Conservation (phyloP, 1,140 invertebrate genomes). For the Ips nitidus region DNA sequence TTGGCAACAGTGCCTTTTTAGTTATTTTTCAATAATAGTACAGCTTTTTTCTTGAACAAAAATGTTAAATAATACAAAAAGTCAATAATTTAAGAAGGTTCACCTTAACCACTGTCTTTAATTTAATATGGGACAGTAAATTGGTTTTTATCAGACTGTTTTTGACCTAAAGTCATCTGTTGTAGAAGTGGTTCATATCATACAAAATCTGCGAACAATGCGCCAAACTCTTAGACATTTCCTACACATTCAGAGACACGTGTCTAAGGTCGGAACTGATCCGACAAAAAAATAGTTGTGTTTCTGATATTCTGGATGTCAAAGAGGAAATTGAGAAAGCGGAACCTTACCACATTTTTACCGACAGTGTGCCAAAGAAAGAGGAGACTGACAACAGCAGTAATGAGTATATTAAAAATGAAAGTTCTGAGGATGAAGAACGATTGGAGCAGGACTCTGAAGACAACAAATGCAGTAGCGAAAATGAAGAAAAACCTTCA, state of each 20-base stretch:
- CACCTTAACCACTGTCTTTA: too few species aligned
- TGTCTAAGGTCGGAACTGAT: conserved; percentile 32
- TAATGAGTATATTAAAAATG: conserved; percentile 11
- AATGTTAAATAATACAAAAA: too few species aligned
- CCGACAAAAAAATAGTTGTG: conserved; percentile 14
- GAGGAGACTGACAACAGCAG: not conserved
- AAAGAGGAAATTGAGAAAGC: conserved; percentile 10
- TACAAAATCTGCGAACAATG: conserved; percentile 38
- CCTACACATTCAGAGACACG: conserved; percentile 35
- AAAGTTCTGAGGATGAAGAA: conserved; percentile 21
- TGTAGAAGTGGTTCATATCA: conserved; percentile 34
- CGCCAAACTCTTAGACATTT: conserved; percentile 36
- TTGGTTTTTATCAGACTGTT: too few species aligned
- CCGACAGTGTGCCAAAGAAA: not conserved
- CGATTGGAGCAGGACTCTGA: conserved; percentile 1
- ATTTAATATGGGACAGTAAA: too few species aligned
- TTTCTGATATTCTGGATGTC: conserved; percentile 1
- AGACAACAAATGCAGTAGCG: conserved; percentile 3
- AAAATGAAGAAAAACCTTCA: conserved; percentile 21
- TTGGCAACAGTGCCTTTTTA: too few species aligned
- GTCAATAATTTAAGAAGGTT: too few species aligned
- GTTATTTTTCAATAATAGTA: not conserved
- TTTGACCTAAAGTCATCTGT: not conserved
- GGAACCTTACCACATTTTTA: not conserved
- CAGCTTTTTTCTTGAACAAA: not conserved